Evolutionary conservation across 2,113 vertebrate species (phyloP).

Genomic region (Ibidorhyncha struthersii): DNA sequence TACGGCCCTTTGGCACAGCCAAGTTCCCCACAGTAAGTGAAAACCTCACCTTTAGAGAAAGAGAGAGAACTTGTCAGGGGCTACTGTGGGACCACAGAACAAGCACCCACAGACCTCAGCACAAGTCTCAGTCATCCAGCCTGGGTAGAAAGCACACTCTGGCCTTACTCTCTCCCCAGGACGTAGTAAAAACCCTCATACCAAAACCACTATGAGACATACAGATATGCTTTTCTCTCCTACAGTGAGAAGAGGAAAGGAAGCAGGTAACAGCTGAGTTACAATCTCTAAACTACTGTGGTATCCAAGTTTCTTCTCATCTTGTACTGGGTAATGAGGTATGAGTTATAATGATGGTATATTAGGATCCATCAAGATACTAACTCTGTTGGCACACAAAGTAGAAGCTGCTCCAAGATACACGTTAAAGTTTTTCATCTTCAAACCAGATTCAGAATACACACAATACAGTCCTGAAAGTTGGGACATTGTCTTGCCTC

Average conservation of each 20-base stretch:
- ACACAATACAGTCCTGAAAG: background rate
- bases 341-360: background rate
- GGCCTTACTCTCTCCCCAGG: background rate
- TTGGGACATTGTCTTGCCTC: background rate
- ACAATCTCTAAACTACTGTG: background rate
- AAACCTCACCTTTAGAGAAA: background rate
- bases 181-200: background rate
- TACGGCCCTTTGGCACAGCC: background rate
- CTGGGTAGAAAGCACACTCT: background rate
- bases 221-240: background rate
- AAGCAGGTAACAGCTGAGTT: background rate
- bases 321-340: background rate
- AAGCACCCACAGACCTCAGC: background rate
- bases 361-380: background rate
- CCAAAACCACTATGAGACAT: background rate
- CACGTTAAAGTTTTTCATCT: background rate
- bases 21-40: background rate
- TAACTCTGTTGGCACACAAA: background rate
- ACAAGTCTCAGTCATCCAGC: background rate
- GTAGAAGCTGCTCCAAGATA: background rate
- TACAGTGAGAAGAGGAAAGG: fast-evolving
- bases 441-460: background rate
- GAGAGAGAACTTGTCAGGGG: background rate
- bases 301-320: background rate
- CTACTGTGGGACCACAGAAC: background rate